phyloP scores from a whole-genome alignment of 2,888 invertebrate species.

The Rhingia campestris region DNA sequence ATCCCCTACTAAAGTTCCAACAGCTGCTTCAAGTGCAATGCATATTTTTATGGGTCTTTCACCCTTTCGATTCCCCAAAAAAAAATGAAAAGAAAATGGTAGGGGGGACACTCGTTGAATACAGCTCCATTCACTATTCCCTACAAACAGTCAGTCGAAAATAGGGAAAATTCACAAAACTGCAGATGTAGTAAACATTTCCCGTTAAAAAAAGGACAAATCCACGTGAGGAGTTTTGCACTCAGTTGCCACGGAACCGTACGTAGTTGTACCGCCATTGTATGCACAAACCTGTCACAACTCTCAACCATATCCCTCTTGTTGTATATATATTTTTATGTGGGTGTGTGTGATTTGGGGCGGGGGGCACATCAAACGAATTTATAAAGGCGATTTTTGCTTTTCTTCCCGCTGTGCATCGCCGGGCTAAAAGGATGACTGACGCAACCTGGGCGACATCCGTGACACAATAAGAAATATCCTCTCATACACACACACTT shows the following conservation, averaged over 20 bases:
- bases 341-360: slow-evolving; percentile 1
- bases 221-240: slow-evolving; percentile 47
- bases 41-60: slow-evolving; percentile 61
- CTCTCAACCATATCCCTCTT: slow-evolving; percentile 11
- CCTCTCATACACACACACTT: no score
- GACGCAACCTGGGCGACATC: slow-evolving; percentile 63
- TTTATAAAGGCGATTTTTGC: slow-evolving; percentile 63
- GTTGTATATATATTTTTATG: background rate
- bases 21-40: slow-evolving; percentile 67
- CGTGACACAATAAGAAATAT: slow-evolving; percentile 24
- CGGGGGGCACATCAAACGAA: slow-evolving; percentile 43
- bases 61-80: slow-evolving; percentile 25
- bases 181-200: slow-evolving; percentile 68
- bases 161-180: slow-evolving; percentile 10
- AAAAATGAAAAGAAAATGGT: no score
- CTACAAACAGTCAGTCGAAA: slow-evolving; percentile 13
- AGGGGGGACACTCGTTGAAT: slow-evolving; percentile 21
- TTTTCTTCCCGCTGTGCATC: slow-evolving; percentile 24
- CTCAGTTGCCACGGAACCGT: slow-evolving; percentile 39
- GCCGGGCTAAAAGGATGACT: slow-evolving; percentile 46
- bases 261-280: slow-evolving; percentile 50
- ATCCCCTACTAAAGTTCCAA: slow-evolving; percentile 65
- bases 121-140: slow-evolving; percentile 40
- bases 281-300: slow-evolving; percentile 68
- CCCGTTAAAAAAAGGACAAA: slow-evolving; percentile 3